A percentile compares a stretch with the other conserved stretches of the same genome.
Conservation (phyloP, 2,113 vertebrate species). For the Mesembrinibis cayennensis region DNA sequence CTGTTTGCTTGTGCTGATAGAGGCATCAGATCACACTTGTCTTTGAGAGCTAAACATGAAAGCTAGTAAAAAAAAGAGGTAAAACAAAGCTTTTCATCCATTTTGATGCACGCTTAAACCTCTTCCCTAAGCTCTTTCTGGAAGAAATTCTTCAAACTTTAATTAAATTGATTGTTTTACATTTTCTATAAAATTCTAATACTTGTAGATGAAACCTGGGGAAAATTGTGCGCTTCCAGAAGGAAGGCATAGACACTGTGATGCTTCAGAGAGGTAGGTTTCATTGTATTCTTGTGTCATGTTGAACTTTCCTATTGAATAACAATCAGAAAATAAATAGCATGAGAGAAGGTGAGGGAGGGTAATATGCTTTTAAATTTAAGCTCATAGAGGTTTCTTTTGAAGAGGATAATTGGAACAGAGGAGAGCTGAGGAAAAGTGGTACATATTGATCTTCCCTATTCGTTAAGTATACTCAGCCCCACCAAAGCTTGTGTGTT, state of each 20-base stretch:
- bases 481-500: not conserved
- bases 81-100: not conserved
- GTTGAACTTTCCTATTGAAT: not conserved
- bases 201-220: not conserved
- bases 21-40: not conserved
- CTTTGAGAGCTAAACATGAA: not conserved
- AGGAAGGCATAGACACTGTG: not conserved
- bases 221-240: not conserved
- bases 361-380: not conserved
- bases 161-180: not conserved
- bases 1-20: not conserved
- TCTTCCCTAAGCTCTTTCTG: not conserved
- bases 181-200: not conserved
- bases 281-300: not conserved
- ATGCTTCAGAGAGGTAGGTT: not conserved
- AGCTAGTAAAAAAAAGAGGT: not conserved
- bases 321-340: not conserved
- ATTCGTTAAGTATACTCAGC: not conserved
- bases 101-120: not conserved
- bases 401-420: not conserved
- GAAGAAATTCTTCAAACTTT: not conserved
- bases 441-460: conserved; percentile 9
- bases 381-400: not conserved
- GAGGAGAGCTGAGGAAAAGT: not conserved
- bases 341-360: not conserved